Evolutionary conservation across 2,888 invertebrate genomes (phyloP).

Genomic region (Incurvaria masculella): DNA sequence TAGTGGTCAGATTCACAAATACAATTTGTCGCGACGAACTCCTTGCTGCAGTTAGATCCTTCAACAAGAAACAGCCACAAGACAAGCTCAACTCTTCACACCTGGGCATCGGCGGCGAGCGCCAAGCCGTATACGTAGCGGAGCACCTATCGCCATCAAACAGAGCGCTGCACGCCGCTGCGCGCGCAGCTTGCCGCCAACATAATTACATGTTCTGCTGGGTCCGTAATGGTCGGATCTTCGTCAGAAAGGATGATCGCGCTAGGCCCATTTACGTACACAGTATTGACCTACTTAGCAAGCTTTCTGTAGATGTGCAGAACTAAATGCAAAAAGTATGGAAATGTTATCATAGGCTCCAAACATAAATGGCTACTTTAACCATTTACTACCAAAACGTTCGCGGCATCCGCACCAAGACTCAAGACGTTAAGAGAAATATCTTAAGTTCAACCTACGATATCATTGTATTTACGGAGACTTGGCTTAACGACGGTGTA

Average conservation of each 20-base stretch:
- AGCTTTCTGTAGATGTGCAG: not conserved
- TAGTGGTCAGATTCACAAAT: slow-evolving; percentile 10
- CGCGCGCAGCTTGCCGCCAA: slow-evolving; percentile 16
- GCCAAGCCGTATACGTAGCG: slow-evolving; percentile 15
- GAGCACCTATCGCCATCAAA: slow-evolving; percentile 18
- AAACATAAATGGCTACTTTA: slow-evolving; percentile 12
- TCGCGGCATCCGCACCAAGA: slow-evolving; percentile 15
- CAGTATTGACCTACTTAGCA: slow-evolving; percentile 6
- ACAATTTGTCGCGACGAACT: slow-evolving; percentile 13
- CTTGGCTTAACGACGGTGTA: slow-evolving; percentile 12
- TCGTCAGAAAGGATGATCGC: slow-evolving; percentile 11
- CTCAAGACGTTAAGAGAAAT: slow-evolving; percentile 6
- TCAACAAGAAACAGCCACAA: slow-evolving; percentile 13
- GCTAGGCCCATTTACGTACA: slow-evolving; percentile 8
- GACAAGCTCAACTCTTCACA: slow-evolving; percentile 14
- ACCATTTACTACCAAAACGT: slow-evolving; percentile 13
- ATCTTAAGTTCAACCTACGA: slow-evolving; percentile 10
- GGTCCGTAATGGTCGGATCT: slow-evolving; percentile 18
- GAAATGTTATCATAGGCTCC: not conserved
- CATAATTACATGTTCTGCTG: slow-evolving; percentile 18
- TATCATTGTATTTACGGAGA: slow-evolving; percentile 11
- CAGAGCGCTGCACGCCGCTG: slow-evolving; percentile 19
- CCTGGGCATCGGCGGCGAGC: slow-evolving; percentile 14
- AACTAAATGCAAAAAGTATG: not conserved
- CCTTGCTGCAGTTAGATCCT: slow-evolving; percentile 11